Conservation (phyloP, 2,113 vertebrate species). For the Meleagris gallopavo region DNA sequence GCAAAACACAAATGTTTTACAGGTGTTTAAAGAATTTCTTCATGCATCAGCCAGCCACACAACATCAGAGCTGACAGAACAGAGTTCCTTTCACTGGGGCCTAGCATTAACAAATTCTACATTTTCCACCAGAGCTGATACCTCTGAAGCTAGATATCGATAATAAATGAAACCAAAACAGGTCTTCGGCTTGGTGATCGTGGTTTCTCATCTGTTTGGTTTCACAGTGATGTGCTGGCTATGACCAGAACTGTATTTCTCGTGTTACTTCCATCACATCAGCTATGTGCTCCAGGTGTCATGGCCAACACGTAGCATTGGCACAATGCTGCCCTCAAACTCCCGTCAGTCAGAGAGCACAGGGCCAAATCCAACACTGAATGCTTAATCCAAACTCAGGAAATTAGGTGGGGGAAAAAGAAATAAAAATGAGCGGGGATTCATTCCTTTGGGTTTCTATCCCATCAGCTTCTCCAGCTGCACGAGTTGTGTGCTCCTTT, state of each 20-base stretch:
- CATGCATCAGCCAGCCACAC: not conserved
- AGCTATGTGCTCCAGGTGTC: not conserved
- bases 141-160: not conserved
- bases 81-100: not conserved
- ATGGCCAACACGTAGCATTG: not conserved
- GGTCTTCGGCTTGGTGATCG: not conserved
- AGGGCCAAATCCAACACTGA: constrained; percentile 3
- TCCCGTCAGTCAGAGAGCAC: not conserved
- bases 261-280: not conserved
- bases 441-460: not conserved
- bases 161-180: not conserved
- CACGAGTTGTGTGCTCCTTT: not conserved
- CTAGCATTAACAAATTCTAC: not conserved
- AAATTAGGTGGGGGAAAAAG: constrained; percentile 6
- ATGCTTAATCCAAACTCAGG: not conserved
- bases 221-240: not conserved
- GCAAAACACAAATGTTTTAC: not conserved
- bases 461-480: not conserved
- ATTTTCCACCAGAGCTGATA: not conserved
- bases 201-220: not conserved
- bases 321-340: constrained; percentile 32
- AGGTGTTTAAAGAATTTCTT: not conserved
- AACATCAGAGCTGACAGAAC: constrained; percentile 2
- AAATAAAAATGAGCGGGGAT: not conserved
- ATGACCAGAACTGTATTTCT: not conserved